Evolutionary conservation across 2,888 invertebrate genomes (phyloP).

Genomic region (Gnatocerus cornutus): DNA sequence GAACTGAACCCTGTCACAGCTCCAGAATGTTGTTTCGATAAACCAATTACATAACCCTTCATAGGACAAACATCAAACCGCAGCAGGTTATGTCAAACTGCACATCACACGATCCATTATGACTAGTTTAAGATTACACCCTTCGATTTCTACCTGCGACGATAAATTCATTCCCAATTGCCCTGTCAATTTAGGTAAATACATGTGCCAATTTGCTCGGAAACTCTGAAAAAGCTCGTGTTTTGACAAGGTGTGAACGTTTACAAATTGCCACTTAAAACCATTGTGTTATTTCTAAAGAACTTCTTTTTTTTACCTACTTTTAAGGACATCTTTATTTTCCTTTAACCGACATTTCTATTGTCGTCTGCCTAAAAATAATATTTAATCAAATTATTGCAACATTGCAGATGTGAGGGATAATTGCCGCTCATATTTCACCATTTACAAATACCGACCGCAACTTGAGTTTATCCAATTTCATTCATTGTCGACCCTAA

Average conservation of each 20-base stretch:
- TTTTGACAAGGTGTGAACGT: constrained; percentile 61
- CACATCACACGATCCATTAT: constrained; percentile 50
- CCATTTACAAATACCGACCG: constrained; percentile 49
- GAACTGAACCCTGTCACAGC: constrained; percentile 58
- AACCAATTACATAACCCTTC: constrained; percentile 65
- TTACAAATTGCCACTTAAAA: constrained; percentile 62
- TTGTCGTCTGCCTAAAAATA: constrained; percentile 26
- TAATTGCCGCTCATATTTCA: constrained; percentile 45
- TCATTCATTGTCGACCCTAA: constrained; percentile 44
- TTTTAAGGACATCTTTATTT: constrained; percentile 38
- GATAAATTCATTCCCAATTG: constrained; percentile 19
- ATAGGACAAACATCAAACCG: constrained; percentile 62
- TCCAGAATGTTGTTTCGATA: constrained; percentile 64
- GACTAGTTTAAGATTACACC: constrained; percentile 53
- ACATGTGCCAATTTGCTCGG: constrained; percentile 52
- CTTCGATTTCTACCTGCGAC: constrained; percentile 30
- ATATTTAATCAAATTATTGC: constrained; percentile 45
- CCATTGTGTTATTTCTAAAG: constrained; percentile 50
- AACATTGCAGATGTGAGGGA: constrained; percentile 47
- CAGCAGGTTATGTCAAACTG: constrained; percentile 60
- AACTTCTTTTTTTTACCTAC: constrained; percentile 42
- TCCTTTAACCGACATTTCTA: constrained; percentile 28
- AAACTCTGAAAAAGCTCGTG: constrained; percentile 53
- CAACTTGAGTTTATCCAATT: constrained; percentile 57
- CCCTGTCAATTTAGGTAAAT: constrained; percentile 53